Conservation (phyloP, 2,113 vertebrate genomes). For the Lophotis ruficrista region DNA sequence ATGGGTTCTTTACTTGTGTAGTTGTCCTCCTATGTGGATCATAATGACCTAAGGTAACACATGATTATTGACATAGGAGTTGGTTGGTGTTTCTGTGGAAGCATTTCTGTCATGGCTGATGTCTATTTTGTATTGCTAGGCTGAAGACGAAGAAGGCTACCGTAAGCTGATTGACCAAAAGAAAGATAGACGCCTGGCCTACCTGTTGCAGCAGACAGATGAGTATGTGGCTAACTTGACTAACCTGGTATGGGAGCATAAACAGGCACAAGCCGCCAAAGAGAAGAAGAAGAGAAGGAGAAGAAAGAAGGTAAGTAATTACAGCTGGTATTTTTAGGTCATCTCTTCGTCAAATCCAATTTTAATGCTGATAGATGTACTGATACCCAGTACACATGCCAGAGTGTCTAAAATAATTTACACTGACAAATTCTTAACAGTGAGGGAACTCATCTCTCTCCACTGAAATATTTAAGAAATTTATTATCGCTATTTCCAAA, state of each 20-base stretch:
- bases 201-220: constrained; percentile 95
- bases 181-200: constrained; percentile 96
- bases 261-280: constrained; percentile 96
- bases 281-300: constrained; percentile 94
- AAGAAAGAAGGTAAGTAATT: constrained; percentile 87
- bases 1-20: accelerated
- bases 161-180: constrained; percentile 98
- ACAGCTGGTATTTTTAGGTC: neutral
- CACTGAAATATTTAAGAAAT: neutral
- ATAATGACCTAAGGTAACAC: neutral
- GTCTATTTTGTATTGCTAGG: constrained; percentile 72
- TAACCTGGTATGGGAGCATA: constrained; percentile 96
- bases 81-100: neutral
- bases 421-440: neutral
- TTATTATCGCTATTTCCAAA: neutral
- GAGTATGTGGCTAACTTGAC: constrained; percentile 98
- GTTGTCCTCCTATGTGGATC: neutral
- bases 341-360: neutral
- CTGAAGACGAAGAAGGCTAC: constrained; percentile 98
- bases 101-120: neutral
- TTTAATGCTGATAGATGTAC: neutral
- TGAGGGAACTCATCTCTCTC: neutral
- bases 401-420: neutral
- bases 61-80: neutral
- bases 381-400: accelerated